Percentiles rank a stretch among this genome's conserved stretches.
These are phyloP conservation scores for Schlechtendalia chinensis DNA, from an alignment of 1,140 invertebrate genomes.

Conservation along the genomic window DNA sequence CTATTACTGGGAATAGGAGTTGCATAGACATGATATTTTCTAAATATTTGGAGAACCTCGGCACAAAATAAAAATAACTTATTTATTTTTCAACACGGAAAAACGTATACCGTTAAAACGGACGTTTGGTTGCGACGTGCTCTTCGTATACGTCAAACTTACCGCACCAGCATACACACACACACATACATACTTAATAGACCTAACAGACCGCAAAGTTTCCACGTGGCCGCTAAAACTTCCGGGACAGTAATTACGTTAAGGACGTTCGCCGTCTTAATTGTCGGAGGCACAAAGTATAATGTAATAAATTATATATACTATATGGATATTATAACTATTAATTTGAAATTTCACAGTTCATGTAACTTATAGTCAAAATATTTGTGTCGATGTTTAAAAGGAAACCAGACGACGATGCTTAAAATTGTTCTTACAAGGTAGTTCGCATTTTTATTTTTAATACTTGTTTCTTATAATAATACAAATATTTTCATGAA, in stretches of 20 bases:
- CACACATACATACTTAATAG: background rate
- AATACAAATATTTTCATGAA: too few relatives aligned
- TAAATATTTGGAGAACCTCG: too few relatives aligned
- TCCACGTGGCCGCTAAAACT: constrained; percentile 12
- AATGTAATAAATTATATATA: constrained; percentile 15
- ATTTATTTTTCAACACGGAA: too few relatives aligned
- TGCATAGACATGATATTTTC: too few relatives aligned
- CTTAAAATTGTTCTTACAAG: too few relatives aligned
- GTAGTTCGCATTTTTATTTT: too few relatives aligned
- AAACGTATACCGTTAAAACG: background rate
- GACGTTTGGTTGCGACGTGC: too few relatives aligned
- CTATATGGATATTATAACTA: background rate
- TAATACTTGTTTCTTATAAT: too few relatives aligned
- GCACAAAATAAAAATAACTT: too few relatives aligned
- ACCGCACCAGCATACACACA: background rate
- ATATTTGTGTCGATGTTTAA: background rate
- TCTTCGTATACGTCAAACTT: background rate
- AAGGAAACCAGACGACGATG: too few relatives aligned
- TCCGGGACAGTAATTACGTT: constrained; percentile 31
- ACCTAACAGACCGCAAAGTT: constrained; percentile 4
- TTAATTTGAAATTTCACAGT: background rate
- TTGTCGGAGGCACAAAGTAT: background rate
- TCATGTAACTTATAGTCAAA: background rate
- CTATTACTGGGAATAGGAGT: too few relatives aligned
- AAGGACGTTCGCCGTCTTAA: constrained; percentile 24